Base-by-base conservation (phyloP, 92 coral and sea anemone species). In the Palythoa heliodiscus region DNA sequence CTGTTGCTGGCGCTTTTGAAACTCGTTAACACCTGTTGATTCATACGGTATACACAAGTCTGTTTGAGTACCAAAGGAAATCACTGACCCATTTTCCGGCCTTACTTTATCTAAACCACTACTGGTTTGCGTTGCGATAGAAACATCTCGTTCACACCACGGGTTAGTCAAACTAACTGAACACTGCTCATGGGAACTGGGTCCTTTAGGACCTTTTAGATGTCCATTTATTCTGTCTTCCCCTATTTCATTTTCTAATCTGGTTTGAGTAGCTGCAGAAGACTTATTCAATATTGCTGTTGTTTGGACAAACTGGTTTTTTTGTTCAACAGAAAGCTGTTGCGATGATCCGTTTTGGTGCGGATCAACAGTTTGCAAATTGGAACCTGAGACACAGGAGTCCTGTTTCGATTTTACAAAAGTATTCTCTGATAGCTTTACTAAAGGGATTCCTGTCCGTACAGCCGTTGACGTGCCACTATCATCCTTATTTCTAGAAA, bases 361-460 rank as follows among this genome's bases (percentile, higher is more conserved):
- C n/a, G 83, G 25, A 79, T 16, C 4, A 11, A 43, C 40, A 9
- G 84, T 66, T 43, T 66, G 72, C 5, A 70, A 66, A 66, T 11
- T 23, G 20, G 84, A 74, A 80, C 47, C 63, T 63, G n/a, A 39
- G 25, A 14, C 29, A 35, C 54, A 69, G 39, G 73, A 47, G 60
- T 43, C 66, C 43, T 80, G 84, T 66, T 67, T 6, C n/a, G 15
- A 22, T 11, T 40, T 79, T 52, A 11, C 12, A 20, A 54, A 64
- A 20, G 57, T 70, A 63, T 80, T 47, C 25, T 24, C 70, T 20
- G 84, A 20, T 16, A 22, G 17, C 73, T 16, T 63, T 11, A 80
- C 43, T 15, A 80, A 54, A 10, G 84, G 84, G 40, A 80, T 80
- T 40, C 84, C 84, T 14, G 84, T 80, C n/a, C 74, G 84, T n/a